Base-by-base conservation (phyloP, 1,140 invertebrate genomes). In the Drosophila pandora region DNA sequence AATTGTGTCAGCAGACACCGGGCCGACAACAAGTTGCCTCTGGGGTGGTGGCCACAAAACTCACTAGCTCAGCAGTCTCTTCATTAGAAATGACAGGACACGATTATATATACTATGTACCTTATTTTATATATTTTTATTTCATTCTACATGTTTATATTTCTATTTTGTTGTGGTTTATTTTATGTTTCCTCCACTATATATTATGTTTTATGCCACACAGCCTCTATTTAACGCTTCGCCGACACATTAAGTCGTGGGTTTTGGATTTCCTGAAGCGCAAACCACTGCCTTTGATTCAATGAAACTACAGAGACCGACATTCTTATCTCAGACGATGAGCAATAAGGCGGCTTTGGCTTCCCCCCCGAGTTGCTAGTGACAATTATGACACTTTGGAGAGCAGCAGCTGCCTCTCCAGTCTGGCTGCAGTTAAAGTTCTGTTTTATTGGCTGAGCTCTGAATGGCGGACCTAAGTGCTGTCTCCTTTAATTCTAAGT, bases 1-100 rank as follows among this genome's bases (percentile, higher is more conserved):
- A 88, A 83, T 83, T 76, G 68, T 88, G 83, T 88, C 83, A 88
- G 68, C 79, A 88, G 79, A 88, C 76, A 62, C 54, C 52, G 65
- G 41, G 5, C 71, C 63, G 73, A 82, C 84, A 74, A 56, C 61
- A 55, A 75, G 70, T 71, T 83, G 64, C 49, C 47, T 64, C 59
- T 12, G 57, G 48, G 63, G 32, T 17, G 63, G 32, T 17, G 49
- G 62, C 47, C 12, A 13, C 32, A 68, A 52, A 49, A 60, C 62
- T 43, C 13, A 41, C 55, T 12, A 34, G 67, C 56, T 41, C 50
- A 25, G 53, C 23, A 37, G 12, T 28, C 69, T 69, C 59, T 74
- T 88, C 83, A 88, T 87, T 87, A 88, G 64, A 69, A 83, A 34
- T 41, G 76, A 23, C 28, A 50, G 39, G 30, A 43, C 49, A 64